Base-by-base conservation (phyloP, 2,797 vertebrate genomes). In the Pitangus sulphuratus region DNA sequence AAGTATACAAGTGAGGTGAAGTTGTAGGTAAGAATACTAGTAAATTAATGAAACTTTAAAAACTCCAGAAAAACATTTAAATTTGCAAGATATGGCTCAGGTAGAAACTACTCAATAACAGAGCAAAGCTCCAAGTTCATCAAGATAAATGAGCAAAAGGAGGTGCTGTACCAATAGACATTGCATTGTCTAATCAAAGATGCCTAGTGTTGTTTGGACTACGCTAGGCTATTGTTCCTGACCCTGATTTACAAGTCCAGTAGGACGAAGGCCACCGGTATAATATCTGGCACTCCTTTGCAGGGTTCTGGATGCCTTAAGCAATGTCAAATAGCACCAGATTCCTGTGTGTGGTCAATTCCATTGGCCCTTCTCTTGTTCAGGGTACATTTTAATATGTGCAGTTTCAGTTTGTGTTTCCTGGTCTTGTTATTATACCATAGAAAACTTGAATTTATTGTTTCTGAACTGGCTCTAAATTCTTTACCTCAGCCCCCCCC, bases 401-500 rank as follows among this genome's bases (percentile, higher is more conserved):
- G 6, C 5, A 31, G 15, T 70, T 80, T 51, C 17, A 30, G 19
- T 56, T 40, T 70, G 3, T 37, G 42, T 58, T 86, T 72, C n/a
- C 66, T 33, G 31, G 44, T 57, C 11, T 45, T 75, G 53, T 14
- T 30, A 12, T 19, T 3, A 22, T 11, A 33, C 1, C 6, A 16
- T 11, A 35, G 31, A 68, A 72, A 87, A 81, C 19, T 54, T 68
- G 24, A 35, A 68, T 89, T 61, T 87, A 18, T 8, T 69, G 8
- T 60, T 25, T 65, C 22, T 75, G 72, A 28, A 81, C 31, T 77
- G 16, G 61, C 18, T 89, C 8, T 75, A 61, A 70, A 58, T 71
- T 69, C 16, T 50, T 69, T 51, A 9, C 4, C 2, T 4, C 3
- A 11, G 1, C 1, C 2, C 4, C 4, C 4, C 4, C 6, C 6